Evolutionary conservation across 2,113 vertebrate genomes (phyloP), one percentile per base, ranked within the genome.

Genomic region (Oreocharis arfaki): DNA sequence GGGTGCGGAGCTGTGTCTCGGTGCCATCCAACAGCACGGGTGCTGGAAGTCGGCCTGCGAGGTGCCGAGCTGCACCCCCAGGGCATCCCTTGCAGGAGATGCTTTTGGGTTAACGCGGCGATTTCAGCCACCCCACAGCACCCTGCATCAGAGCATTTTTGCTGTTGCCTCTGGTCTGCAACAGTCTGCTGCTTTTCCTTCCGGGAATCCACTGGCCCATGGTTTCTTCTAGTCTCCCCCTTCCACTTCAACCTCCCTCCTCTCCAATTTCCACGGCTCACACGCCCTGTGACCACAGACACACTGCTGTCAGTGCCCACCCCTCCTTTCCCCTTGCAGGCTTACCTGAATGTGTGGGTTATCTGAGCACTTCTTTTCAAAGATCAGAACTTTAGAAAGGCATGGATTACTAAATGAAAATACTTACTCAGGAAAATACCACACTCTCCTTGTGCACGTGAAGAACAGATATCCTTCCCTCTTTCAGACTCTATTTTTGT

Each of bases 211-310:
- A 2, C 21, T 30, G 16, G 30, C 6, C 24, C 21, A 21, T 13
- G 7, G 52, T 55, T 93, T 39, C 17, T 4, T 42, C 27, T 0
- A 14, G 13, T 27, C 24, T 39, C 27, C 17, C 4, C 17, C 7
- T 41, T 42, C 27, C 26, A 47, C 53, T 23, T 52, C 21, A 39
- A 6, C 6, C 6, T 78, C 22, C 28, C 13, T 41, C 22, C 15
- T 84, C 35, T 33, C 44, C 1, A 0, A 1, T 16, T 59, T 39
- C 33, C 69, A 50, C 3, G 2, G 32, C 28, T 71, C 0, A 0
- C 3, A 7, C 10, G 44, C 21, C 17, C 20, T 50, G 35, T 27
- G n/a, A 41, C 52, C n/a, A 21, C 15, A 41, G 35, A 18, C 35
- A n/a, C 22, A 4, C 28, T 70, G n/a, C 37, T 67, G 16, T 22